These are phyloP conservation scores for Globia sparganii DNA, from an alignment of 2,888 invertebrate genomes.

Conservation along the genomic window DNA sequence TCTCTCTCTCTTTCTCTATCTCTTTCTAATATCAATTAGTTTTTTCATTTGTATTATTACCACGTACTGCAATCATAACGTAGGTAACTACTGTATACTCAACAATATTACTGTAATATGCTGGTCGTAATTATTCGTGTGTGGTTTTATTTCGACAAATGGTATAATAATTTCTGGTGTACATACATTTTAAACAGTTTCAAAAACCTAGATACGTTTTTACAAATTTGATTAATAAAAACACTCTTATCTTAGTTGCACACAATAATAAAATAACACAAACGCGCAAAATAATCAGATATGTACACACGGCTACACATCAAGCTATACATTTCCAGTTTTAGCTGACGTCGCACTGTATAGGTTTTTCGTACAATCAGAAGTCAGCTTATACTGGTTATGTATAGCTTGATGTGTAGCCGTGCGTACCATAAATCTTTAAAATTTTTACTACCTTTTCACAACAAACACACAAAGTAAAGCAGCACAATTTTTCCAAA, in stretches of 20 bases:
- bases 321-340: too few relatives aligned
- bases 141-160: conserved; percentile 29
- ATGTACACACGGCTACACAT: too few relatives aligned
- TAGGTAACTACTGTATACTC: not conserved
- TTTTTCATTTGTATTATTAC: conserved; percentile 4
- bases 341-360: too few relatives aligned
- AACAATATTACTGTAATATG: conserved; percentile 20
- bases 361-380: too few relatives aligned
- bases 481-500: conserved; percentile 32
- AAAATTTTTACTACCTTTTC: not conserved
- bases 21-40: too few relatives aligned
- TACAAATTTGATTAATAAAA: not conserved
- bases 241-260: not conserved
- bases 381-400: too few relatives aligned
- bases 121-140: not conserved
- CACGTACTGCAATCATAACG: conserved; percentile 7
- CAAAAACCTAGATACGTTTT: not conserved
- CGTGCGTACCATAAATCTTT: conserved; percentile 2
- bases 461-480: conserved; percentile 8
- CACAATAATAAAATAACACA: not conserved
- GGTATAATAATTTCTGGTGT: not conserved
- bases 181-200: not conserved
- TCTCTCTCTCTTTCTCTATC: too few relatives aligned
- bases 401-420: too few relatives aligned
- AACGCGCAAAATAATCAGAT: conserved; percentile 7